Conservation (phyloP, 1,140 invertebrate genomes). For the Trissolcus basalis region DNA sequence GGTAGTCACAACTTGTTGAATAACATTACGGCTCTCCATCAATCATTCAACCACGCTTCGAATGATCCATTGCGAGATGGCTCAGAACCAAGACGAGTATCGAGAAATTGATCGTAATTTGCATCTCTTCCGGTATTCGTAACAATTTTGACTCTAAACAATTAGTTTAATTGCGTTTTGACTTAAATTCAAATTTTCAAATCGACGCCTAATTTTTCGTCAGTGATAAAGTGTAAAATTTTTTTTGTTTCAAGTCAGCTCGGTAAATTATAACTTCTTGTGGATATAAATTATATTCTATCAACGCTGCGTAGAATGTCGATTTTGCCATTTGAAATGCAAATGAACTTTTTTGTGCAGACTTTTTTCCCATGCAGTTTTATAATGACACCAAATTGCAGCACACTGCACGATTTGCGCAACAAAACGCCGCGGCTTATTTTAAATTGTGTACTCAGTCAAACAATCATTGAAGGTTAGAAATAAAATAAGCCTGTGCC, state of each 20-base stretch:
- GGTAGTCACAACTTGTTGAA: constrained; percentile 37
- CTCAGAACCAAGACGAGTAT: constrained; percentile 18
- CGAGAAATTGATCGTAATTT: constrained; percentile 25
- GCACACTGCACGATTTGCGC: not conserved
- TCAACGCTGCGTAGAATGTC: not conserved
- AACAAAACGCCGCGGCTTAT: not conserved
- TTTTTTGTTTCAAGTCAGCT: too few species aligned
- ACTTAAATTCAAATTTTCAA: constrained; percentile 3
- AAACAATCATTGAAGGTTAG: not conserved
- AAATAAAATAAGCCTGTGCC: not conserved
- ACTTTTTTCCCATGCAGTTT: not conserved
- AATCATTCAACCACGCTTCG: constrained; percentile 26
- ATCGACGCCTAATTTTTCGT: too few species aligned
- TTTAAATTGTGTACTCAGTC: not conserved
- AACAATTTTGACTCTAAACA: constrained; percentile 6
- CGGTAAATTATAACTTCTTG: too few species aligned
- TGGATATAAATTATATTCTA: too few species aligned
- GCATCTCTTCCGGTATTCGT: constrained; percentile 26
- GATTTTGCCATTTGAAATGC: too few species aligned
- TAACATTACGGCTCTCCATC: constrained; percentile 21
- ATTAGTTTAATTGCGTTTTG: not conserved
- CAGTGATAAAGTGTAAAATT: too few species aligned
- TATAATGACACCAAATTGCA: not conserved
- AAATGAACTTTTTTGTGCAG: not conserved
- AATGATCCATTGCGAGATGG: constrained; percentile 25